phyloP scores from a whole-genome alignment of 2,888 invertebrate species.

The Apamea epomidion region DNA sequence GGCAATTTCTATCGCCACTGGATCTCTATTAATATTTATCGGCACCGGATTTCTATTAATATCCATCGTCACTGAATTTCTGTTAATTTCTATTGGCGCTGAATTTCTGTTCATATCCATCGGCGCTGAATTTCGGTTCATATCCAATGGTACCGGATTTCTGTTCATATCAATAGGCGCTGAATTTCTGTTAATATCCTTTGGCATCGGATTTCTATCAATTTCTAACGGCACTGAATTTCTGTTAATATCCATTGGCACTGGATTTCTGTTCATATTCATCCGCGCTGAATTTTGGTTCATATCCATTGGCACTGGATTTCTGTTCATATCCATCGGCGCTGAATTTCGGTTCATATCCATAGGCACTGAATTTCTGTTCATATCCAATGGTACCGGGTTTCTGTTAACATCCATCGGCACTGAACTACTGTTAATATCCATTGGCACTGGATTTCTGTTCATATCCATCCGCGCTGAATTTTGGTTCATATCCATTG shows the following conservation, averaged over 20 bases:
- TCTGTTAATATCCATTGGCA: not conserved
- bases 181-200: not conserved
- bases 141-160: no score
- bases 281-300: not conserved
- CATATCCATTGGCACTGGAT: not conserved
- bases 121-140: not conserved
- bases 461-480: accelerated
- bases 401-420: no score
- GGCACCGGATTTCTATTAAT: not conserved
- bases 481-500: not conserved
- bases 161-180: no score
- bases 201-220: not conserved
- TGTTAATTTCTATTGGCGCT: not conserved
- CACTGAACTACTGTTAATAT: not conserved
- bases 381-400: no score
- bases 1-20: not conserved
- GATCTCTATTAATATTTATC: not conserved
- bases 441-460: not conserved
- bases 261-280: not conserved
- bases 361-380: not conserved
- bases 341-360: not conserved
- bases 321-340: not conserved
- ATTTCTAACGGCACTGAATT: not conserved
- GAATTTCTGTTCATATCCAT: not conserved
- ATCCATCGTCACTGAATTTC: not conserved